Base-by-base conservation (phyloP, 2,888 invertebrate genomes). In the Drosophila phalerata region DNA sequence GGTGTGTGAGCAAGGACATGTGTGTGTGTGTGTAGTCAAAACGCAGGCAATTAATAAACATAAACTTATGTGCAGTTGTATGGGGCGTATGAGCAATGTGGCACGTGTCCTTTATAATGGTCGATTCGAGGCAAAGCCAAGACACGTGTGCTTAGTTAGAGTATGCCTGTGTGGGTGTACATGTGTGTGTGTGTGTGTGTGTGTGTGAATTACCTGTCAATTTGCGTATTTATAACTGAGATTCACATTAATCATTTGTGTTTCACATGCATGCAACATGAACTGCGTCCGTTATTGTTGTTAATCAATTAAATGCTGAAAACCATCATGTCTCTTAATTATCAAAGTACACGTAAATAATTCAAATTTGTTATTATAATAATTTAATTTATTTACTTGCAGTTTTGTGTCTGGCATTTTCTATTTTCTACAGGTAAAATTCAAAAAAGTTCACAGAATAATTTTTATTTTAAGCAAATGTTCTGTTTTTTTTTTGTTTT, bases 11-110 rank as follows among this genome's bases (percentile, higher is more conserved):
- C 22, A 58, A 64, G 69, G 47, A 58, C 55, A 43, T 63, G 37
- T 51, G 22, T 40, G 52, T 58, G 40, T 56, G 69, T 45, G 30
- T 11, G 55, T 61, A 34, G 67, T 32, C 49, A 55, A 78, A 73
- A 65, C 63, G 66, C 64, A 43, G 61, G 56, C 74, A 83, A 81
- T 79, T 82, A 73, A 80, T 82, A 82, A 76, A 51, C 70, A 77
- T 69, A 63, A 65, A 22, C 67, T 60, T 52, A 63, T 65, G 67
- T 73, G 69, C 66, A 47, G 40, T 32, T 69, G 45, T 47, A 67
- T 15, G 52, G 22, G 69, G 45, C 66, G 79, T 78, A 76, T 78
- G 72, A 40, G 80, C 53, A 67, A 69, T 58, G 42, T 22, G 72
- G 65, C 81, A 72, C 82, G 79, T 78, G 79, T 57, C 75, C 15